A percentile compares a stretch with the other conserved stretches of the same genome.
Evolutionary conservation across 2,797 vertebrate species (phyloP).

Genomic region (Myotis planiceps): DNA sequence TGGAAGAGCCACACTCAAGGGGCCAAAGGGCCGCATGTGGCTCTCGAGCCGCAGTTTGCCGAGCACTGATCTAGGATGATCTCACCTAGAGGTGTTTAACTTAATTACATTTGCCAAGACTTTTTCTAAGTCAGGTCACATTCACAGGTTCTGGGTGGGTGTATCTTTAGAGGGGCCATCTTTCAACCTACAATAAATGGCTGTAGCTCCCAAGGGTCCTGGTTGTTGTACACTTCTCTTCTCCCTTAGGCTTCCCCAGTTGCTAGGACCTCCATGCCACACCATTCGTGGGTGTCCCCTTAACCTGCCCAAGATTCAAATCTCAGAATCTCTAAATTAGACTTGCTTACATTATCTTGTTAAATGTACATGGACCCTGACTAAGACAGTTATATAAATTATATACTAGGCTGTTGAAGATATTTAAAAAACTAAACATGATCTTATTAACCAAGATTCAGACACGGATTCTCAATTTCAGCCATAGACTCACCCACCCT

Average conservation of each 20-base stretch:
- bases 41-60: no score
- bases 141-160: neutral
- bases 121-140: neutral
- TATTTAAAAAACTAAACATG: neutral
- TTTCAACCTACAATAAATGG: neutral
- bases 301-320: neutral
- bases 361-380: neutral
- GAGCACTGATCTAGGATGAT: neutral
- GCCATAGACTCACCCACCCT: neutral
- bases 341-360: neutral
- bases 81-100: neutral
- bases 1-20: no score
- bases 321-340: neutral
- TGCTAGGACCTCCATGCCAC: neutral
- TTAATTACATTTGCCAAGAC: neutral
- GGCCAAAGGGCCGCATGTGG: no score
- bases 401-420: neutral
- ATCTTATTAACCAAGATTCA: neutral
- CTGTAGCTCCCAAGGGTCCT: fast-evolving
- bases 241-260: neutral
- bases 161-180: neutral
- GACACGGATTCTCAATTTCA: neutral
- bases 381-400: neutral
- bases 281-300: neutral
- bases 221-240: fast-evolving